phyloP scores from a whole-genome alignment of 2,113 vertebrate genomes.

The Bubo scandiacus region DNA sequence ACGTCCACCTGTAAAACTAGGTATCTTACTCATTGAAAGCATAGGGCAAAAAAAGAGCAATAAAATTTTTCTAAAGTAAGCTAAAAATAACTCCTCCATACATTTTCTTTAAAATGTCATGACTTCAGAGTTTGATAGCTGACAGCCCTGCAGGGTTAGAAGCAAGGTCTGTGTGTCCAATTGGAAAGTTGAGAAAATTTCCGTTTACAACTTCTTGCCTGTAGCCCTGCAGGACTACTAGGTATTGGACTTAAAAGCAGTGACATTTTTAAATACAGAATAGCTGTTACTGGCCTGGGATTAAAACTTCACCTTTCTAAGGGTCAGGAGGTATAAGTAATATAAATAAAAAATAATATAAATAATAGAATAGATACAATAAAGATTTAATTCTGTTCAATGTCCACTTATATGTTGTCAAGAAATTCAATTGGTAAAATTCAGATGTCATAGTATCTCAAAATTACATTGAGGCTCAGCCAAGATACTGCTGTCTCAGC shows the following conservation, averaged over 20 bases:
- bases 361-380: not conserved
- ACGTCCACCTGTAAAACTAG: not conserved
- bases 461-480: not conserved
- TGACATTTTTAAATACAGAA: constrained; percentile 45
- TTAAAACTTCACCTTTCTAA: constrained; percentile 16
- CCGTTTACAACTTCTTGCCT: constrained; percentile 24
- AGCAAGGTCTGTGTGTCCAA: constrained; percentile 8
- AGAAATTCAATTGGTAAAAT: not conserved
- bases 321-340: not conserved
- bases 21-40: not conserved
- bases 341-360: too few species aligned
- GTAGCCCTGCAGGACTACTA: not conserved
- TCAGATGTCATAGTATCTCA: not conserved
- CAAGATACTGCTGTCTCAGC: not conserved
- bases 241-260: constrained; percentile 19
- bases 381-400: not conserved
- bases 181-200: constrained; percentile 21
- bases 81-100: not conserved
- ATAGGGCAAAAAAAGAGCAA: not conserved
- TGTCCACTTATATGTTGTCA: not conserved
- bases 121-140: constrained; percentile 41
- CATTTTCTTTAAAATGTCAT: constrained; percentile 51
- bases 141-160: constrained; percentile 2
- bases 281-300: not conserved
- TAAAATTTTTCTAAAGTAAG: not conserved